A percentile compares a stretch with the other conserved stretches of the same genome.
Evolutionary conservation across 37 sponge, comb jelly and placozoan species (phyloP).

Genomic region (Chondrosia reniformis): DNA sequence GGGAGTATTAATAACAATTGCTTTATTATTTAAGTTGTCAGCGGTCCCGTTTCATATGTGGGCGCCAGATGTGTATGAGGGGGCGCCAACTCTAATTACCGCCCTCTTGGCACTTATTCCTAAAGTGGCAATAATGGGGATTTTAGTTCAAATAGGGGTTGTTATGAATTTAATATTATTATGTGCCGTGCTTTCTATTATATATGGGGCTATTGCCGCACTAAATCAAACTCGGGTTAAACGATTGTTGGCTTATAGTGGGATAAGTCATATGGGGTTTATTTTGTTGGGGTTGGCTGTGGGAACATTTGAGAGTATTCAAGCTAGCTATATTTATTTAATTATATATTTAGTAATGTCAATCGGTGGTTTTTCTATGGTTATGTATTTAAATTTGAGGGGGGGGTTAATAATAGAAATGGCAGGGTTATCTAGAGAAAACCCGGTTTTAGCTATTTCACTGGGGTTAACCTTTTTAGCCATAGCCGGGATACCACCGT

Average conservation of each 20-base stretch:
- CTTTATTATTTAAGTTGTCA: conserved; percentile 64
- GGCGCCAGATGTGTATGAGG: conserved; percentile 76
- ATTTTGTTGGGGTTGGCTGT: conserved; percentile 59
- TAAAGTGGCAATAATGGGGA: conserved; percentile 52
- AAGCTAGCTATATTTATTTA: conserved; percentile 67
- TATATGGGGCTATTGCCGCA: conserved; percentile 69
- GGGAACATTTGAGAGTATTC: conserved; percentile 64
- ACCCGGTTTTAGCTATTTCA: conserved; percentile 55
- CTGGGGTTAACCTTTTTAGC: conserved; percentile 61
- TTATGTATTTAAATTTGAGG: conserved; percentile 50
- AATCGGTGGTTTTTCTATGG: conserved; percentile 66
- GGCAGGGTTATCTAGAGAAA: conserved; percentile 59
- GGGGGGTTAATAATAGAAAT: conserved; percentile 49
- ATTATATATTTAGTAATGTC: conserved; percentile 72
- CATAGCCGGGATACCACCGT: conserved; percentile 63
- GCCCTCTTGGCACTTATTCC: conserved; percentile 58
- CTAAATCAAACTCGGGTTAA: conserved; percentile 77
- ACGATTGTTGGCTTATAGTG: conserved; percentile 77
- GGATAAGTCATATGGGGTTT: conserved; percentile 77
- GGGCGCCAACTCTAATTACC: conserved; percentile 50
- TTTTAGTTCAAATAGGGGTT: conserved; percentile 65
- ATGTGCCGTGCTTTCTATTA: conserved; percentile 61
- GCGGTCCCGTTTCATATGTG: conserved; percentile 77
- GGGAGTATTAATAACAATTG: conserved; percentile 53
- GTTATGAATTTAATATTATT: conserved; percentile 49